Conservation (phyloP, 2,113 vertebrate genomes). For the Pampusana beccarii region DNA sequence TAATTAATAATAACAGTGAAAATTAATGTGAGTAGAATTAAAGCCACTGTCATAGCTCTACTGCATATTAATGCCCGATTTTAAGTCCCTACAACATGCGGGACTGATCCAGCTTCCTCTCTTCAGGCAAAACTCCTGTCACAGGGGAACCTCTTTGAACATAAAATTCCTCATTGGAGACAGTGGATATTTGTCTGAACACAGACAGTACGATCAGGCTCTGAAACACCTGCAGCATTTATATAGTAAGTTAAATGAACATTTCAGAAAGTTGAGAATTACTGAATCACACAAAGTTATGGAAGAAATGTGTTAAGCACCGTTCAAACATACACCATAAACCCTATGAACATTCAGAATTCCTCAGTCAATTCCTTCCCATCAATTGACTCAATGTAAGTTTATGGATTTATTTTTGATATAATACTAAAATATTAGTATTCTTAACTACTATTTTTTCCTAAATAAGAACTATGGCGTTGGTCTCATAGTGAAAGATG, state of each 20-base stretch:
- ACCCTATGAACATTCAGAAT: background rate
- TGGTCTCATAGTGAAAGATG: constrained; percentile 14
- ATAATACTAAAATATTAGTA: background rate
- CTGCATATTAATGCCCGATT: constrained; percentile 71
- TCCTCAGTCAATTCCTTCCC: background rate
- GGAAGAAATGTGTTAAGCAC: background rate
- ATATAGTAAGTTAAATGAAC: background rate
- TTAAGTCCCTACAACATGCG: constrained; percentile 42
- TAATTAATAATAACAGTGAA: constrained; percentile 79
- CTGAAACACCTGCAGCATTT: background rate
- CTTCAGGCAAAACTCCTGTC: background rate
- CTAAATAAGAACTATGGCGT: background rate
- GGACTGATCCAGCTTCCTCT: constrained; percentile 13
- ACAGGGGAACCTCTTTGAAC: background rate
- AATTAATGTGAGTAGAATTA: constrained; percentile 76
- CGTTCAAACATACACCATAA: background rate
- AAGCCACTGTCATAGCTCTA: constrained; percentile 68
- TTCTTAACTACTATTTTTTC: background rate
- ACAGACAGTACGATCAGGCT: background rate
- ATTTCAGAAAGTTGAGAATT: background rate
- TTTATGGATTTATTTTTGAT: background rate
- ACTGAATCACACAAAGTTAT: background rate
- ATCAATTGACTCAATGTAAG: background rate
- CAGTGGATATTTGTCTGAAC: background rate
- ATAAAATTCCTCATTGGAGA: background rate